Evolutionary conservation across 2,888 invertebrate genomes (phyloP).

Genomic region (Pristionchus mayeri): DNA sequence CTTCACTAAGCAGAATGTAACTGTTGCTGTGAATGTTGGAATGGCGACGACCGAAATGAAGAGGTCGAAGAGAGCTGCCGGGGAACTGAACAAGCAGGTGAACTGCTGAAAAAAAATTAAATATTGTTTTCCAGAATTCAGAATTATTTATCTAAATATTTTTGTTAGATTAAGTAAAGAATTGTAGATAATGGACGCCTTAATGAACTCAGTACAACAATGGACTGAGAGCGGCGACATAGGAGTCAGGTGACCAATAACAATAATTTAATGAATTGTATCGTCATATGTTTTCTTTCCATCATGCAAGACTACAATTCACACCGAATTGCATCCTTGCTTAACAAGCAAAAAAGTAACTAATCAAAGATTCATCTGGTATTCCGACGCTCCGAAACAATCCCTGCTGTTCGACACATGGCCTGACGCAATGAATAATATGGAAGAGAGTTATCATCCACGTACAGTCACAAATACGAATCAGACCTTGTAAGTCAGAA

Average conservation of each 20-base stretch:
- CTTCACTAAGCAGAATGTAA: constrained; percentile 30
- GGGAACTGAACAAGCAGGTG: constrained; percentile 1
- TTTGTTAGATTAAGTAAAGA: too few relatives aligned
- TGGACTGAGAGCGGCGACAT: constrained; percentile 11
- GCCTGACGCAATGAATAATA: neutral
- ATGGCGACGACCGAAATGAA: neutral
- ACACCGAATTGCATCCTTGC: too few relatives aligned
- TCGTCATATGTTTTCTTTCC: neutral
- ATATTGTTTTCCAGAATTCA: too few relatives aligned
- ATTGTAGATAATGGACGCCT: neutral
- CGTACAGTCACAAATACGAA: constrained; percentile 6
- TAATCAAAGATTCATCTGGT: constrained; percentile 8
- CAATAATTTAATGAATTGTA: neutral
- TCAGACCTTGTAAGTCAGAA: constrained; percentile 6
- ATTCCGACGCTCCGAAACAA: neutral
- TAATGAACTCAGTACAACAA: constrained; percentile 22
- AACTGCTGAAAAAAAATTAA: neutral
- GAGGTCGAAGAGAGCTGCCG: neutral
- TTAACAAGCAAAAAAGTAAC: too few relatives aligned
- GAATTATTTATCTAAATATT: too few relatives aligned
- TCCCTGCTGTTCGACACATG: neutral
- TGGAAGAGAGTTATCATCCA: neutral
- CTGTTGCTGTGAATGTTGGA: constrained; percentile 39
- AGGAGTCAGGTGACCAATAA: neutral
- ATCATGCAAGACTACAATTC: neutral